Evolutionary conservation across 2,113 vertebrate genomes (phyloP).

Genomic region (Ciconia stormi): DNA sequence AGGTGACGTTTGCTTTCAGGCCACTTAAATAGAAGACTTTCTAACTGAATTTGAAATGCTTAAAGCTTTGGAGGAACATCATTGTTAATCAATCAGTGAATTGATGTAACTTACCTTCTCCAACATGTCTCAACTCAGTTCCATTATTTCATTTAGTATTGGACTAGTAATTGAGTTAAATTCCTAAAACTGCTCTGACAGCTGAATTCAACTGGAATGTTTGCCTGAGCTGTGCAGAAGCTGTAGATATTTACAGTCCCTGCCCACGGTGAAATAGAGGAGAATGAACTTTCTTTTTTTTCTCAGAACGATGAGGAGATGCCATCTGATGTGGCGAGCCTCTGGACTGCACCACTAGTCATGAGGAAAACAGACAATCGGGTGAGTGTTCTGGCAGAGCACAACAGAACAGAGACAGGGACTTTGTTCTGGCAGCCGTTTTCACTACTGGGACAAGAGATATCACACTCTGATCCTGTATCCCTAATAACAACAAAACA

Average conservation of each 20-base stretch:
- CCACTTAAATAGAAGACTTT: not conserved
- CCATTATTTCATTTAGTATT: fast-evolving
- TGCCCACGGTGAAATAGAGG: not conserved
- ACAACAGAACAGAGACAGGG: fast-evolving
- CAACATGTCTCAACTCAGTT: fast-evolving
- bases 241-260: not conserved
- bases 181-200: not conserved
- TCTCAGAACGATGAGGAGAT: conserved; percentile 79
- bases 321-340: conserved; percentile 82
- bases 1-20: not conserved
- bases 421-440: not conserved
- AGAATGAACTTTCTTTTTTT: not conserved
- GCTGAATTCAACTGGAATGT: not conserved
- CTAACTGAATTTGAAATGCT: not conserved
- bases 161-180: not conserved
- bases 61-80: not conserved
- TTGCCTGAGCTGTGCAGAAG: not conserved
- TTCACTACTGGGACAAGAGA: not conserved
- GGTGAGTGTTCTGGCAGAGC: conserved; percentile 46
- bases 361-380: conserved; percentile 47
- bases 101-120: not conserved
- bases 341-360: conserved; percentile 92
- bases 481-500: fast-evolving
- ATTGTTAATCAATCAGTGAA: not conserved
- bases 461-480: fast-evolving